These are phyloP conservation scores for Pseudotriccus pelzelni DNA, from an alignment of 2,797 vertebrate genomes.

Conservation along the genomic window DNA sequence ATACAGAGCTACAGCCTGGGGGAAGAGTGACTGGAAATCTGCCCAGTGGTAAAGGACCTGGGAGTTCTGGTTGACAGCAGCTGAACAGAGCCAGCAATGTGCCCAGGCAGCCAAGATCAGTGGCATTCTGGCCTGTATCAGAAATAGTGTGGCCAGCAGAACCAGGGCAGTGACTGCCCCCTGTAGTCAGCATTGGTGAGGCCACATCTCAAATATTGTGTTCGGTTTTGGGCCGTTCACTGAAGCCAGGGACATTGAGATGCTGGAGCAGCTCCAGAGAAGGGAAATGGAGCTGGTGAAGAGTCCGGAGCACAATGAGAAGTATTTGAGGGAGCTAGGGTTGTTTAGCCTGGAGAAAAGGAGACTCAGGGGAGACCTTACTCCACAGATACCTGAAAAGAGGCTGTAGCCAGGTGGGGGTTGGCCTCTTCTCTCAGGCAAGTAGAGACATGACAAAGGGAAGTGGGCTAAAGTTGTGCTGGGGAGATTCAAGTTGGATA, in stretches of 20 bases:
- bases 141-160: not conserved
- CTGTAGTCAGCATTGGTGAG: not conserved
- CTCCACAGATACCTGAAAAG: not conserved
- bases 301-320: not conserved
- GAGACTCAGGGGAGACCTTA: not conserved
- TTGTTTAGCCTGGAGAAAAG: not conserved
- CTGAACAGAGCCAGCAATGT: not conserved
- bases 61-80: not conserved
- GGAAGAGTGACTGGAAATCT: not conserved
- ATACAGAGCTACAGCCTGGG: not conserved
- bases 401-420: not conserved
- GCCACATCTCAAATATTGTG: accelerated
- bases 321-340: not conserved
- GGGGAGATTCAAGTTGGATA: not conserved
- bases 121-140: not conserved
- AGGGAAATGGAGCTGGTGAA: not conserved
- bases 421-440: not conserved
- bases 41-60: not conserved
- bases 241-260: not conserved
- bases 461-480: not conserved
- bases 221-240: not conserved
- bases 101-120: not conserved
- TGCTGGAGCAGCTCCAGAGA: not conserved
- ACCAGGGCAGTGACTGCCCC: not conserved
- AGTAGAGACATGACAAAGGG: not conserved